Percentiles rank a stretch among this genome's conserved stretches.
Evolutionary conservation across 2,888 invertebrate species (phyloP).

Genomic region (Bellardia bayeri): DNA sequence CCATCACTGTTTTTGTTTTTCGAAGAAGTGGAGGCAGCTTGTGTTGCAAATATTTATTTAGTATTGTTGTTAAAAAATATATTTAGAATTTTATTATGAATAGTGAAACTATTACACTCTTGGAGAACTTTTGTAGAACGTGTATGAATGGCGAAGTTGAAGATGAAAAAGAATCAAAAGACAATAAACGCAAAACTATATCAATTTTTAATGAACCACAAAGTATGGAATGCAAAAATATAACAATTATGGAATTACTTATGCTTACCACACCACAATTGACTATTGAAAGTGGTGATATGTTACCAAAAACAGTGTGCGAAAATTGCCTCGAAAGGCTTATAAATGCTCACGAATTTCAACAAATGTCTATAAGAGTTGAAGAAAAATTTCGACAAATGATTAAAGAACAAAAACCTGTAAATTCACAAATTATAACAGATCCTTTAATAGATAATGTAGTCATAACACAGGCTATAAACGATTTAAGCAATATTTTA

Average conservation of each 20-base stretch:
- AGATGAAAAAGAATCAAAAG: slow-evolving; percentile 2
- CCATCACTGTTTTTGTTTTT: slow-evolving; percentile 29
- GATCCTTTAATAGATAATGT: slow-evolving; percentile 50
- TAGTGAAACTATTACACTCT: slow-evolving; percentile 14
- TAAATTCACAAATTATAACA: slow-evolving; percentile 8
- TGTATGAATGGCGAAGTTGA: slow-evolving; percentile 60
- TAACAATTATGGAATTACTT: slow-evolving; percentile 80
- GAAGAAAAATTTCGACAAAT: slow-evolving; percentile 74
- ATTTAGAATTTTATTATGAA: slow-evolving; percentile 45
- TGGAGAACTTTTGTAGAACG: slow-evolving; percentile 63
- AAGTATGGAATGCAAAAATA: slow-evolving; percentile 33
- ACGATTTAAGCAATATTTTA: slow-evolving; percentile 74
- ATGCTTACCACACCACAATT: slow-evolving; percentile 79
- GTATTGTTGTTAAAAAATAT: background rate
- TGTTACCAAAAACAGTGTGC: slow-evolving; percentile 87
- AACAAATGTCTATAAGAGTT: slow-evolving; percentile 83
- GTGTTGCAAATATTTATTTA: background rate
- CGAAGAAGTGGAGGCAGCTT: slow-evolving; percentile 2
- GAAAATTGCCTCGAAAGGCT: slow-evolving; percentile 85
- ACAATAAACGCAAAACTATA: slow-evolving; percentile 12
- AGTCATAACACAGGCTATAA: slow-evolving; percentile 76
- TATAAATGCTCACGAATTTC: slow-evolving; percentile 85
- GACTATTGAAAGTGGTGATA: slow-evolving; percentile 85
- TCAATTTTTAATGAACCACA: slow-evolving; percentile 59
- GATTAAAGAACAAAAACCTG: slow-evolving; percentile 9